Percentiles rank a stretch among this genome's conserved stretches.
Evolutionary conservation across 2,888 invertebrate genomes (phyloP).

Genomic region (Watsonalla cultraria): DNA sequence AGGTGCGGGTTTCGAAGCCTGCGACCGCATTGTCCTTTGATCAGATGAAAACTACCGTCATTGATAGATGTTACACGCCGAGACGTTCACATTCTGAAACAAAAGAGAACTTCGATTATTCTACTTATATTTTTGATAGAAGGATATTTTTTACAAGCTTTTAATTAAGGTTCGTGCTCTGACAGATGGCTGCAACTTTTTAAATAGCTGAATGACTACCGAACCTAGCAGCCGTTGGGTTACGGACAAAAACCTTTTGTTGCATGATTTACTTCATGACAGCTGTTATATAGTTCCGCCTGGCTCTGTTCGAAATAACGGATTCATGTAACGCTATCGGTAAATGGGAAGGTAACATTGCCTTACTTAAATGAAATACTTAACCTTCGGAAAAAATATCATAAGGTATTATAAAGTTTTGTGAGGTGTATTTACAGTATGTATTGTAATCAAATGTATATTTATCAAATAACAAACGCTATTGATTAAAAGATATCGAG

Average conservation of each 20-base stretch:
- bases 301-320: slow-evolving; percentile 26
- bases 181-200: slow-evolving; percentile 29
- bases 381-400: too few relatives aligned
- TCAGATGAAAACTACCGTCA: slow-evolving; percentile 54
- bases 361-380: too few relatives aligned
- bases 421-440: too few relatives aligned
- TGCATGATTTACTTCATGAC: slow-evolving; percentile 35
- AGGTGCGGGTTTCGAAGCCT: slow-evolving; percentile 64
- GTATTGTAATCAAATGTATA: too few relatives aligned
- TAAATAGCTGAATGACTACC: slow-evolving; percentile 15
- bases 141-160: background rate
- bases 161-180: slow-evolving; percentile 6
- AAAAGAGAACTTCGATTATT: slow-evolving; percentile 27
- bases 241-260: slow-evolving; percentile 39
- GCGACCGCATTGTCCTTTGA: slow-evolving; percentile 72
- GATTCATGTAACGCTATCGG: too few relatives aligned
- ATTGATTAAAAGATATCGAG: too few relatives aligned
- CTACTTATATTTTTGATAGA: background rate
- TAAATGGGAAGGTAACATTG: too few relatives aligned
- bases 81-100: slow-evolving; percentile 66
- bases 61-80: slow-evolving; percentile 46
- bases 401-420: too few relatives aligned
- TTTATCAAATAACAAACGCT: too few relatives aligned
- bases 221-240: slow-evolving; percentile 35
- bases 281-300: slow-evolving; percentile 34